phyloP scores from a whole-genome alignment of 2,888 invertebrate species.

The Coenonympha arcania region DNA sequence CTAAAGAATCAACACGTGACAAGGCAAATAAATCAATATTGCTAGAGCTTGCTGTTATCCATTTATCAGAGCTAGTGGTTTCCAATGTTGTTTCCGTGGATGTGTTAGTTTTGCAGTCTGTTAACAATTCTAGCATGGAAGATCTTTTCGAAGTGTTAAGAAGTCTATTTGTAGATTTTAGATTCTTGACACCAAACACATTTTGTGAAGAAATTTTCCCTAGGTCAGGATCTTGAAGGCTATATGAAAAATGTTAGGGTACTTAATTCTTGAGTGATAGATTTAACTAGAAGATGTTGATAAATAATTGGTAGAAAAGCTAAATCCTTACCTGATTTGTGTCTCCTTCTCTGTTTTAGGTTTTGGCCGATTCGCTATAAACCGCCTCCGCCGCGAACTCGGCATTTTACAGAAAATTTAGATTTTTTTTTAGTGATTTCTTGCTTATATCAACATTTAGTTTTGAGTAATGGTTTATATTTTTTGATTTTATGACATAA shows the following conservation, averaged over 20 bases:
- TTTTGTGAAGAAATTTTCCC: conserved; percentile 32
- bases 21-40: conserved; percentile 42
- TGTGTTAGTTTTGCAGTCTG: conserved; percentile 38
- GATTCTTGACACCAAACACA: conserved; percentile 25
- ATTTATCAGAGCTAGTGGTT: conserved; percentile 39
- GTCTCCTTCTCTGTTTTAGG: conserved; percentile 41
- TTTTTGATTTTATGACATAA: too few species aligned
- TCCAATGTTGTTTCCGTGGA: conserved; percentile 29
- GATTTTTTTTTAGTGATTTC: too few species aligned
- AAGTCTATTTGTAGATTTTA: conserved; percentile 38
- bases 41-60: conserved; percentile 46
- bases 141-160: conserved; percentile 39
- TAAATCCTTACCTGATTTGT: conserved; percentile 41
- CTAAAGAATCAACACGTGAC: conserved; percentile 13
- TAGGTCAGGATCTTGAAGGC: conserved; percentile 32
- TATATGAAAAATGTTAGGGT: conserved; percentile 27
- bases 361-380: conserved; percentile 38
- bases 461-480: too few species aligned
- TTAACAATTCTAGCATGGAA: conserved; percentile 34
- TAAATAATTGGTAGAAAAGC: not conserved
- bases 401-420: conserved; percentile 46
- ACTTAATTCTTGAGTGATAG: not conserved
- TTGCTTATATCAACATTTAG: too few species aligned
- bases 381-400: conserved; percentile 55
- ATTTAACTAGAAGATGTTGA: too few species aligned